Base-by-base conservation (phyloP, 2,113 vertebrate genomes). In the Synchiropus splendidus region DNA sequence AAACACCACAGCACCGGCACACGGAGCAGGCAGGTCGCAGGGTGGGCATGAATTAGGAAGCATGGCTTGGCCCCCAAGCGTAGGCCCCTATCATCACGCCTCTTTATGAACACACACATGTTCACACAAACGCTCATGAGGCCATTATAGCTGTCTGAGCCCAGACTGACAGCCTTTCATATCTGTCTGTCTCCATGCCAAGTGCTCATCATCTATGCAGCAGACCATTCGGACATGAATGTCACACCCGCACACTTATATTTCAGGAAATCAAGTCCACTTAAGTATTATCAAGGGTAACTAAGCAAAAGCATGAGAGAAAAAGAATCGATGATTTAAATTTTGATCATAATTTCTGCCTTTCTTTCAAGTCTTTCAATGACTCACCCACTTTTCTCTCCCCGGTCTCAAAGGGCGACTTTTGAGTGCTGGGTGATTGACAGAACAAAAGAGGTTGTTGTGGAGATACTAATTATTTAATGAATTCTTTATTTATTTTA, bases 401-500 rank as follows among this genome's bases (percentile, higher is more conserved):
- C 36, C 65, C 39, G n/a, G 37, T 39, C 36, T 81, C n/a, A n/a
- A n/a, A n/a, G n/a, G n/a, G n/a, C n/a, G 72, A 80, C 75, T 78
- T 81, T 59, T 75, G 72, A 80, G 70, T 67, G 17, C 64, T 71
- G 27, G 1, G 53, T 41, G 82, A 82, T 69, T 85, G 83, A 83
- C 75, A 75, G 77, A 77, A 83, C 77, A 86, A 85, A 84, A 60
- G 70, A 75, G 74, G 81, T 78, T 80, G 71, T 81, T 80, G 77
- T 79, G 68, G 61, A 73, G 72, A 76, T 74, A 68, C 75, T 79
- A 77, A 78, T 81, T 86, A 83, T 85, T 86, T 81, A 80, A 83
- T 86, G 63, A 78, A 82, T 83, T 81, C 64, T 82, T 79, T 84
- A 77, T 85, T 87, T 85, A 83, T 84, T 84, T 85, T 74, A 78